Conservation (phyloP, 2,797 vertebrate genomes). For the Crotalus adamanteus region DNA sequence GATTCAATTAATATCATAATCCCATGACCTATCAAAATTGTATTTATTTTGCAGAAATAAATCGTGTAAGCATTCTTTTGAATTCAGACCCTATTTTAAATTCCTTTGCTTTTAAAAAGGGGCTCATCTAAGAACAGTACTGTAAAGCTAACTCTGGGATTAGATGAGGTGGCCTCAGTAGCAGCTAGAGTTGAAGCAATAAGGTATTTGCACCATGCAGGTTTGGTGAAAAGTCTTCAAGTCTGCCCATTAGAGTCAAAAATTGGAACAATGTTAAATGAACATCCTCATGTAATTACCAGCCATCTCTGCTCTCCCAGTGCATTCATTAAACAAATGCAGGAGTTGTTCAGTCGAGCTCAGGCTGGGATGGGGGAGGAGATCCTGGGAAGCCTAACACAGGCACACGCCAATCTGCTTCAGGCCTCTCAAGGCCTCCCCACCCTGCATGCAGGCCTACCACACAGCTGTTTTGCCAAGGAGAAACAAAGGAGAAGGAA, state of each 20-base stretch:
- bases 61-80: background rate
- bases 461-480: background rate
- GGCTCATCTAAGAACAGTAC: background rate
- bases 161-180: background rate
- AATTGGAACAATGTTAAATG: background rate
- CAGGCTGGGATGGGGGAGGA: background rate
- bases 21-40: background rate
- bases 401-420: background rate
- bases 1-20: fast-evolving
- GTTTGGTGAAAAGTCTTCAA: background rate
- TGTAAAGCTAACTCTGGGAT: background rate
- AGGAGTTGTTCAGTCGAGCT: background rate
- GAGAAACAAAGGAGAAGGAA: background rate
- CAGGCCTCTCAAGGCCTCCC: background rate
- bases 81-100: background rate
- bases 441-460: background rate
- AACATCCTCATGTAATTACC: background rate
- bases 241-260: background rate
- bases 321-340: background rate
- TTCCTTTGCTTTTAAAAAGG: background rate
- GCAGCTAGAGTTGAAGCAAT: background rate
- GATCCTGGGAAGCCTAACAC: background rate
- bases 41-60: background rate
- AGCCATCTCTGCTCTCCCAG: background rate
- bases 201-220: background rate